Conservation (phyloP, 92 coral and sea anemone genomes). For the Porites divaricata region DNA sequence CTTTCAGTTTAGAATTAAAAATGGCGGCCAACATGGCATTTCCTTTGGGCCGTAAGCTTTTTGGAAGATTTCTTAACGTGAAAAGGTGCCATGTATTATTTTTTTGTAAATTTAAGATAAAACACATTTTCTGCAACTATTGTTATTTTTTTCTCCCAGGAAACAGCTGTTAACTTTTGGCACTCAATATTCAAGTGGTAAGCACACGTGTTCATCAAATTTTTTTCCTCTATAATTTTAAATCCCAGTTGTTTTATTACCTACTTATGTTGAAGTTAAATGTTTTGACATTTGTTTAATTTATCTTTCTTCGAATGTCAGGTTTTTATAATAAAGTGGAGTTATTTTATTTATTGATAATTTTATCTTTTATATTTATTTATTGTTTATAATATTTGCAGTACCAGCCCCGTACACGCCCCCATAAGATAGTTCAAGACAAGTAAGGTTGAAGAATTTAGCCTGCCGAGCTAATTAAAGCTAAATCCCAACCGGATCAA, state of each 20-base stretch:
- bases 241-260: background rate
- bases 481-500: no score
- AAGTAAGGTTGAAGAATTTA: no score
- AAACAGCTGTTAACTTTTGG: conserved; percentile 27
- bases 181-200: conserved; percentile 57
- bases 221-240: background rate
- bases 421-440: no score
- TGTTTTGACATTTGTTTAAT: no score
- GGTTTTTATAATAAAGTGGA: no score
- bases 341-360: no score
- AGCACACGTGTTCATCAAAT: background rate
- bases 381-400: no score
- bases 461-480: no score
- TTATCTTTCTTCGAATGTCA: no score
- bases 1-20: conserved; percentile 27
- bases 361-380: no score
- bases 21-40: conserved; percentile 82
- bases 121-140: background rate
- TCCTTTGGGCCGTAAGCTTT: conserved; percentile 52
- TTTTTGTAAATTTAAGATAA: background rate
- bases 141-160: conserved; percentile 4
- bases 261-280: no score
- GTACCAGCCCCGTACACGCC: no score
- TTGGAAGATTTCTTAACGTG: conserved; percentile 32
- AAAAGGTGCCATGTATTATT: conserved; percentile 10